Evolutionary conservation across 2,113 vertebrate genomes (phyloP), one percentile per base, ranked within the genome.

Genomic region (Microtus richardsoni): DNA sequence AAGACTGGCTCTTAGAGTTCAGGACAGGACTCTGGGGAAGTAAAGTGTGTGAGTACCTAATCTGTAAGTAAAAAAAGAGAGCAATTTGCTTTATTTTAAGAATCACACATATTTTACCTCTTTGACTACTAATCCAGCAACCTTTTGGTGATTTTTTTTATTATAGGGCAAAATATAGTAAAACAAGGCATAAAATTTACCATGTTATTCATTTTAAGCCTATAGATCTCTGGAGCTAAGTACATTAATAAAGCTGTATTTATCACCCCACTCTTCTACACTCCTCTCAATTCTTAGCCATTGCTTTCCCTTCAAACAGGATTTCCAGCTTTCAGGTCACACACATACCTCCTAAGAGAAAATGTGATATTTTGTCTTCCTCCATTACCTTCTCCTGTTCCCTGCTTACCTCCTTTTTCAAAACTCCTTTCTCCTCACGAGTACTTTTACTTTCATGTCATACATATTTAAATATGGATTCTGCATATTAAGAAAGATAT

Each of bases 1-100:
- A 97, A 83, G 52, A 64, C n/a, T 47, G 96, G 68, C 82, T 94
- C 41, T 93, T 8, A 64, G 96, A 97, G 78, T 93, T 95, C 54
- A 89, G 91, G 91, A 91, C n/a, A 84, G 26, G 85, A 79, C 7
- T 66, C 12, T 95, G 85, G 74, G 88, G 96, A 97, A 97, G 88
- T 0, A 39, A 39, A 86, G 41, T 78, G 47, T 78, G 78, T 11
- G 41, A 78, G 47, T 78, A 87, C 14, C 17, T 95, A 62, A 36
- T 93, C 96, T 33, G 79, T 93, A 95, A 52, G 88, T 77, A 80
- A 60, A 60, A 82, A 21, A 82, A 22, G 54, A 82, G 7, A 41
- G 24, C 13, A 83, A 28, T 41, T n/a, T 82, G 36, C 24, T 82
- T 82, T 82, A 60, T 60, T 62, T 83, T 88, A 96, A 96, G 82